Percentiles rank a stretch among this genome's conserved stretches.
phyloP scores from a whole-genome alignment of 2,797 vertebrate genomes.

The Lacerta viridis region DNA sequence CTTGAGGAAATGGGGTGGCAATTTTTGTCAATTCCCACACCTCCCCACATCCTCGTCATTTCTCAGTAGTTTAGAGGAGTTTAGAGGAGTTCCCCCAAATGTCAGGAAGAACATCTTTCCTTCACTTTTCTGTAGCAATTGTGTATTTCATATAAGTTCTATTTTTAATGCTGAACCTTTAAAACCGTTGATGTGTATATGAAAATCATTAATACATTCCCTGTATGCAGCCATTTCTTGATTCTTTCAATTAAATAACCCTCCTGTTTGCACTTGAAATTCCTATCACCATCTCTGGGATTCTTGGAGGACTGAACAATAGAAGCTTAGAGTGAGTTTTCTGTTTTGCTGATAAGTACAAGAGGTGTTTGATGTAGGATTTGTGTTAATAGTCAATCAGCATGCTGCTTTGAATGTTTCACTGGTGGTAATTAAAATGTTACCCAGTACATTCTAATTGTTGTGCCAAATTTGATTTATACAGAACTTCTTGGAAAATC shows the following conservation, averaged over 20 bases:
- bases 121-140: too few relatives aligned
- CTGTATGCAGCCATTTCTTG: background rate
- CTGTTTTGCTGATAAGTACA: constrained; percentile 56
- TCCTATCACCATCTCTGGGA: background rate
- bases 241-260: constrained; percentile 22
- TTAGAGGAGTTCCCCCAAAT: too few relatives aligned
- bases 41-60: background rate
- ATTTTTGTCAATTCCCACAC: background rate
- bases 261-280: constrained; percentile 34
- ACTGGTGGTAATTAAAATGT: constrained; percentile 51
- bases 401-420: constrained; percentile 50
- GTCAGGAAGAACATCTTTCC: too few relatives aligned
- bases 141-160: background rate
- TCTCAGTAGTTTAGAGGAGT: background rate
- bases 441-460: constrained; percentile 17
- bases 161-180: background rate
- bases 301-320: constrained; percentile 34
- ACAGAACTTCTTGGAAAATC: background rate
- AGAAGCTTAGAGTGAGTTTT: constrained; percentile 38
- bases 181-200: background rate
- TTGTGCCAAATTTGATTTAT: constrained; percentile 10
- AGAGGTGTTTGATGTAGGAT: constrained; percentile 50
- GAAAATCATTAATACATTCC: background rate
- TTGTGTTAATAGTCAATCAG: constrained; percentile 54
- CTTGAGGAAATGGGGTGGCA: too few relatives aligned